A percentile compares a stretch with the other conserved stretches of the same genome.
Conservation (phyloP, 2,888 invertebrate genomes). For the Clanis bilineata region DNA sequence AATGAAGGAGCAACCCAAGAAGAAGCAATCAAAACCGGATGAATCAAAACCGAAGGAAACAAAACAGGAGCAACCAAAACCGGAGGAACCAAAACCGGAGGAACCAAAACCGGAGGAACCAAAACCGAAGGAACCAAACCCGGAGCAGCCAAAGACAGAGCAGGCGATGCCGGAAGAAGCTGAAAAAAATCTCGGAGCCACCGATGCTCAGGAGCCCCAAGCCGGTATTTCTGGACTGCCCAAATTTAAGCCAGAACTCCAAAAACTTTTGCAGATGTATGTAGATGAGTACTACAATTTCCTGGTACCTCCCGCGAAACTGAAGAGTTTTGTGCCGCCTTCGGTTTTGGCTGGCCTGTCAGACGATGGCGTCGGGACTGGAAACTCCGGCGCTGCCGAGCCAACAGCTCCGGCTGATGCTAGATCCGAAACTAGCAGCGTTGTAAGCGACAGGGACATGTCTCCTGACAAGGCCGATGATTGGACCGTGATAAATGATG, state of each 20-base stretch:
- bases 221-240: not conserved
- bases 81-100: not conserved
- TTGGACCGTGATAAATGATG: constrained; percentile 69
- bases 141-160: not conserved
- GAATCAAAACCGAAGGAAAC: constrained; percentile 22
- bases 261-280: not conserved
- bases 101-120: constrained; percentile 23
- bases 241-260: not conserved
- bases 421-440: constrained; percentile 29
- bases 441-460: constrained; percentile 39
- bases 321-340: not conserved
- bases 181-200: not conserved
- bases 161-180: not conserved
- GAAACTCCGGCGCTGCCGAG: not conserved
- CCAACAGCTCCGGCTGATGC: constrained; percentile 28
- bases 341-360: not conserved
- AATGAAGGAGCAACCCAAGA: constrained; percentile 23
- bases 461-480: constrained; percentile 60
- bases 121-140: constrained; percentile 26
- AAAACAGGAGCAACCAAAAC: not conserved
- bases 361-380: not conserved
- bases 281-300: not conserved
- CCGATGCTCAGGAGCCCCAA: not conserved
- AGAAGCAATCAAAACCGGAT: too few species aligned
- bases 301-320: not conserved